Base-by-base conservation (phyloP, 2,113 vertebrate species). In the Osmerus mordax region DNA sequence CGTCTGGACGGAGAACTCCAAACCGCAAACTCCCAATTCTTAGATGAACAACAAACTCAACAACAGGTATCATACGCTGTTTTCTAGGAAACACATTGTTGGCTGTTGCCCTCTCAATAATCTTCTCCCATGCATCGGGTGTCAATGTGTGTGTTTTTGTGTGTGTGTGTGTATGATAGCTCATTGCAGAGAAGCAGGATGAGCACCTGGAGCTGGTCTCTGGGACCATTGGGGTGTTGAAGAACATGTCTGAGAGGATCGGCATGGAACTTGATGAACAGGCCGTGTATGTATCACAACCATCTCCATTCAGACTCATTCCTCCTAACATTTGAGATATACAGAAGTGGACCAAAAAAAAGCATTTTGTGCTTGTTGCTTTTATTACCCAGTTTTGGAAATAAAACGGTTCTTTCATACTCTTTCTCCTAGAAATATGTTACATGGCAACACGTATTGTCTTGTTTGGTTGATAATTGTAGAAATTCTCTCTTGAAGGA, bases 201-300 rank as follows among this genome's bases (percentile, higher is more conserved):
- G 96, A 99, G 77, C 96, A 98, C 89, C 87, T 99, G 91, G 95
- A 98, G 89, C 91, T 99, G 75, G 97, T 99, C 81, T 99, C 98
- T 15, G 97, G 97, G 87, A 97, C 96, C 77, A 97, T 99, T 0
- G 97, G 97, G 13, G 96, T 99, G 77, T 89, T 99, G 83, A 99
- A 98, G 94, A 98, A 96, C 92, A 99, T 99, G 97, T 99, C 97
- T 3, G 95, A 99, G 84, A 91, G 96, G 80, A 99, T 99, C 3
- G 97, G 97, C 0, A 92, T 95, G 84, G 97, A 99, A 90, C 89
- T 99, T 88, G 97, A 99, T 36, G 97, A 99, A 16, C 97, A 99
- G 84, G 92, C 96, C 4, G 97, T 97, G 97, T 99, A 91, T 96
- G 96, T 90, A 1, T 18, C 9, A 53, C 13, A 8, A 52, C 21